Evolutionary conservation across 2,888 invertebrate species (phyloP).

Genomic region (Eupithecia subumbrata): DNA sequence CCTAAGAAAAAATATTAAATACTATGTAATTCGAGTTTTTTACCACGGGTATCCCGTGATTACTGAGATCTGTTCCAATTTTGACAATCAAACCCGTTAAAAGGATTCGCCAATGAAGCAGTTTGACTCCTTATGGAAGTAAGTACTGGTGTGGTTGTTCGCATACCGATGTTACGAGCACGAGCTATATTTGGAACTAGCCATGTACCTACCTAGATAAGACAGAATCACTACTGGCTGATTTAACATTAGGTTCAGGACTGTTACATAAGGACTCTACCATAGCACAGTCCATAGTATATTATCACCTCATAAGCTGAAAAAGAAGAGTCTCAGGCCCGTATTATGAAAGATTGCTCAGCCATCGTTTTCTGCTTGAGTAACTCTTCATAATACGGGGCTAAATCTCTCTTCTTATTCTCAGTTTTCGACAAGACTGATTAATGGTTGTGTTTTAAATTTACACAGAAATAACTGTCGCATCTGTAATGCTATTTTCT

Average conservation of each 20-base stretch:
- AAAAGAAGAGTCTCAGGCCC: not conserved
- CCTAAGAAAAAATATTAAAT: too few species aligned
- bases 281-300: not conserved
- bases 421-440: not conserved
- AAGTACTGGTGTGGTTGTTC: conserved; percentile 26
- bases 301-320: not conserved
- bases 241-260: not conserved
- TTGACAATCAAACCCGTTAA: too few species aligned
- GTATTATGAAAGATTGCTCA: too few species aligned
- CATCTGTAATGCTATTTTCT: not conserved
- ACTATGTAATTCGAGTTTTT: too few species aligned
- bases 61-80: too few species aligned
- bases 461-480: not conserved
- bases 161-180: conserved; percentile 60
- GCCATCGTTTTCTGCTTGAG: too few species aligned
- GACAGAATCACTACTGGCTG: not conserved
- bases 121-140: not conserved
- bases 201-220: conserved; percentile 27
- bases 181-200: conserved; percentile 68
- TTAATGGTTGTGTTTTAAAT: not conserved
- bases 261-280: not conserved
- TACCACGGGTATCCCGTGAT: too few species aligned
- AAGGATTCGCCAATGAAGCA: not conserved
- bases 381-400: too few species aligned
- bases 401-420: not conserved